A percentile compares a stretch with the other conserved stretches of the same genome.
Evolutionary conservation across 1,140 invertebrate genomes (phyloP).

Genomic region (Xylocopa sonorina): DNA sequence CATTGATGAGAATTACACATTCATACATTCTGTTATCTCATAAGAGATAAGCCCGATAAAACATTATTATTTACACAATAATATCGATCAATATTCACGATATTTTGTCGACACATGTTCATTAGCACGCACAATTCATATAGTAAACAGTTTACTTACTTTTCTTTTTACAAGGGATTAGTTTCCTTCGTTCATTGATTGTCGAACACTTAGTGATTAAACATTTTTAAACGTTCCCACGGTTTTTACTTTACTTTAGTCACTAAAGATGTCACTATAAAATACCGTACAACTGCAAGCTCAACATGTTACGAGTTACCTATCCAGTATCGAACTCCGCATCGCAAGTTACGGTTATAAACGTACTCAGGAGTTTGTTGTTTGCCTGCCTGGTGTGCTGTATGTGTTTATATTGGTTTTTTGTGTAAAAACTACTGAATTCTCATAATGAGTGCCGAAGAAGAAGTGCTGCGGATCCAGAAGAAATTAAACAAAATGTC

Average conservation of each 20-base stretch:
- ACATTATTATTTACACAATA: no score
- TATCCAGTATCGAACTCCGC: slow-evolving; percentile 43
- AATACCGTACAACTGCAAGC: not conserved
- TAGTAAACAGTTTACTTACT: no score
- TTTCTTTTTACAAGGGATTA: no score
- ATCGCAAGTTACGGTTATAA: slow-evolving; percentile 38
- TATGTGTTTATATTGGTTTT: slow-evolving; percentile 54
- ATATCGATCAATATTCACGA: no score
- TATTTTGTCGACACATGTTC: no score
- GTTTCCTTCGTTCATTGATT: no score
- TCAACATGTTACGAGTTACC: slow-evolving; percentile 26
- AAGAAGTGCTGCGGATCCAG: slow-evolving; percentile 96
- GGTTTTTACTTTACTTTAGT: not conserved
- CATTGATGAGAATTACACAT: no score
- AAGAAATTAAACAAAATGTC: slow-evolving; percentile 98
- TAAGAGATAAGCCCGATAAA: no score
- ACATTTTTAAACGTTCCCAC: slow-evolving; percentile 7
- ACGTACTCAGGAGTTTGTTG: slow-evolving; percentile 38
- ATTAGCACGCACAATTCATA: no score
- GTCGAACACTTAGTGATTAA: no score
- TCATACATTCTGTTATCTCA: no score
- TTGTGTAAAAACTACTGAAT: slow-evolving; percentile 38
- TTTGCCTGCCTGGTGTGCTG: slow-evolving; percentile 23
- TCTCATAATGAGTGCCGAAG: slow-evolving; percentile 92
- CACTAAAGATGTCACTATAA: not conserved